These are phyloP conservation scores for Apoda limacodes DNA, from an alignment of 2,888 invertebrate species.

Conservation along the genomic window DNA sequence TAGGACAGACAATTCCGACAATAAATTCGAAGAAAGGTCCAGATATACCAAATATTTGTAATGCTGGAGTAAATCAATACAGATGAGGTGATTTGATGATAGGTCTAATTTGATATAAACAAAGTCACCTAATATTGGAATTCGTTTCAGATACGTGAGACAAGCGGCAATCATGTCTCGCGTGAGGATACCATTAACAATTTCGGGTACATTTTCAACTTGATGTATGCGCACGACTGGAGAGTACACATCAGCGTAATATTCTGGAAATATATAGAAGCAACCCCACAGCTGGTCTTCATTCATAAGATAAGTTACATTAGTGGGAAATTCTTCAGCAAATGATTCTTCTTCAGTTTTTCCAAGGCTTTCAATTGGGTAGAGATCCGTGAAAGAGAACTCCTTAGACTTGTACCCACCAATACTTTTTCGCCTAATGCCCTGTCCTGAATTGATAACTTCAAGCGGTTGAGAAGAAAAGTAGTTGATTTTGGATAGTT, in stretches of 20 bases:
- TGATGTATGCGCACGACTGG: constrained; percentile 37
- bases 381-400: constrained; percentile 23
- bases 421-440: constrained; percentile 25
- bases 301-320: constrained; percentile 43
- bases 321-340: constrained; percentile 47
- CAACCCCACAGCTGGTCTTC: constrained; percentile 55
- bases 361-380: constrained; percentile 15
- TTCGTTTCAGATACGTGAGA: constrained; percentile 62
- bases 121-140: constrained; percentile 63
- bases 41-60: constrained; percentile 72
- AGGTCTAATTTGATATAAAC: constrained; percentile 68
- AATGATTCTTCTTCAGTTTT: constrained; percentile 19
- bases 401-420: constrained; percentile 23
- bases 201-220: constrained; percentile 36
- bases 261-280: constrained; percentile 52
- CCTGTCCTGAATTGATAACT: constrained; percentile 16
- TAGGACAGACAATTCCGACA: constrained; percentile 61
- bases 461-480: constrained; percentile 25
- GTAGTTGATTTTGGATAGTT: constrained; percentile 41
- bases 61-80: constrained; percentile 60
- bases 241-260: constrained; percentile 43
- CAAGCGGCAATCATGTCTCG: constrained; percentile 62
- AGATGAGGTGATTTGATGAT: constrained; percentile 40
- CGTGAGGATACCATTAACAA: constrained; percentile 55
- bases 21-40: constrained; percentile 68